Percentiles rank a stretch among this genome's conserved stretches.
These are phyloP conservation scores for Ephialtes manifestator DNA, from an alignment of 2,888 invertebrate genomes.

Conservation along the genomic window DNA sequence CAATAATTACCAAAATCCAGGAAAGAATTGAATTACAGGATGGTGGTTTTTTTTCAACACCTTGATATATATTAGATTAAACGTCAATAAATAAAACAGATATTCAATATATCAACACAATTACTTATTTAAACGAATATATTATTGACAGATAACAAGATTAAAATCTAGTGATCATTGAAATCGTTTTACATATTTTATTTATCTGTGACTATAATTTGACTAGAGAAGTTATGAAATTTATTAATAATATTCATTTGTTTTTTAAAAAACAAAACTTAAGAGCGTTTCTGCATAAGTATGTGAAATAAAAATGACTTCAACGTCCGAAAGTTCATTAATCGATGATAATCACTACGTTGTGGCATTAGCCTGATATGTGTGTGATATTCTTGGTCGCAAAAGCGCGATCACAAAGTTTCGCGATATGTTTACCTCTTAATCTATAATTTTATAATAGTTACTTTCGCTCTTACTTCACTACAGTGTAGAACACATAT, in stretches of 20 bases:
- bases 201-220: no score
- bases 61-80: not conserved
- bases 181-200: no score
- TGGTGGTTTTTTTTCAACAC: not conserved
- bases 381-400: constrained; percentile 83
- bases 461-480: constrained; percentile 23
- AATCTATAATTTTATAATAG: constrained; percentile 22
- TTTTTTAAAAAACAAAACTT: no score
- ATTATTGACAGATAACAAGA: constrained; percentile 3
- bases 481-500: constrained; percentile 44
- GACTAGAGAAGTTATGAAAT: no score
- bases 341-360: constrained; percentile 43
- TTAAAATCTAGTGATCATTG: not conserved
- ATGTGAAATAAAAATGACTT: not conserved
- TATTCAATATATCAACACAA: not conserved
- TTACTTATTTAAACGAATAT: no score
- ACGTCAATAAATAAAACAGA: not conserved
- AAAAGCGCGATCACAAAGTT: constrained; percentile 79
- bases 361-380: constrained; percentile 81
- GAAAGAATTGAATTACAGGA: not conserved
- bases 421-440: constrained; percentile 32
- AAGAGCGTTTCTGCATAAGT: no score
- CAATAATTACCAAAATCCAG: not conserved
- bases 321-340: constrained; percentile 21
- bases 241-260: no score